Evolutionary conservation across 1,140 invertebrate genomes (phyloP), one percentile per base, ranked within the genome.

Genomic region (Daktulosphaira vitifoliae): DNA sequence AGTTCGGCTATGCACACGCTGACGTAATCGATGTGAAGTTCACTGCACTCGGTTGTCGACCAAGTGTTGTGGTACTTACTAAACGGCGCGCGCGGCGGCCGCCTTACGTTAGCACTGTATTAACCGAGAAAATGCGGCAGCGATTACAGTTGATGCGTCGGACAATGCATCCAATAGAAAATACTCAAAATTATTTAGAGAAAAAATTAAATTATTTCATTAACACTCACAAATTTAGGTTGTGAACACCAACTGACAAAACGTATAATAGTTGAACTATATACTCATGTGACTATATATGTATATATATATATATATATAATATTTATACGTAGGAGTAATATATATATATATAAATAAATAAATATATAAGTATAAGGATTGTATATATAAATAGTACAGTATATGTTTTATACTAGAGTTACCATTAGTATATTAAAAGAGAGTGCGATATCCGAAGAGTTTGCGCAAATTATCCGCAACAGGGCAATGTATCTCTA

Each of bases 1-100:
- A 22, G 42, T 44, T 62, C 26, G 42, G 39, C 39, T 48, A 29
- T 29, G 38, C 56, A 33, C 25, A 16, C 56, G 54, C 54, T 62
- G 56, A 62, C 56, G 42, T 48, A 62, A 62, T 62, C 56, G 56
- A 62, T 62, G 29, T 33, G 38, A 62, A 48, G 56, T 62, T 62
- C 56, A 62, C 56, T 62, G 56, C 56, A 62, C 56, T 62, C 56
- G 42, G 56, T 62, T 38, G 7, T n/a, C 3, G 9, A 5, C 39
- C 11, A 11, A 11, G 39, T 16, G 39, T n/a, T 3, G 7, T 44
- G 39, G 5, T 37, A 7, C n/a, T n/a, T n/a, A n/a, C n/a, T 33
- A 11, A 5, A 33, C 29, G 29, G 29, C 5, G 29, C 29, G 20
- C n/a, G 37, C 38, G 39, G n/a, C 53, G 52, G 7, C 51, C 38